phyloP scores from a whole-genome alignment of 1,140 invertebrate species.

The Drosophila lacertosa region DNA sequence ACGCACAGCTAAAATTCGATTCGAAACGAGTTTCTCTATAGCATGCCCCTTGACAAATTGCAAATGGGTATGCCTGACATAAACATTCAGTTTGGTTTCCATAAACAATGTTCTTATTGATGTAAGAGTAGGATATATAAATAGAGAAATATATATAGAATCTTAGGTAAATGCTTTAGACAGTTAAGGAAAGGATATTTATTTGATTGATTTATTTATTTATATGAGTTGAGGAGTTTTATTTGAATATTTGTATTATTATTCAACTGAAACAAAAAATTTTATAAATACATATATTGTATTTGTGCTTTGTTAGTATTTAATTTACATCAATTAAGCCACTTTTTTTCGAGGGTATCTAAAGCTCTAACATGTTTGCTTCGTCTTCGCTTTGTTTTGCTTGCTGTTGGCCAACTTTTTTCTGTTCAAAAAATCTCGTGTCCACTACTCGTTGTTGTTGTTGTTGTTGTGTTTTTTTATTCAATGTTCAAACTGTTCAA shows the following conservation, averaged over 20 bases:
- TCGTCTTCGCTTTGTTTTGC: constrained; percentile 1
- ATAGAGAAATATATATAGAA: no score
- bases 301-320: not conserved
- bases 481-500: constrained; percentile 41
- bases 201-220: no score
- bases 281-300: not conserved
- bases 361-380: not conserved
- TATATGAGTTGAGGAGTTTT: no score
- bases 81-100: constrained; percentile 21
- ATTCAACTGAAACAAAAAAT: no score
- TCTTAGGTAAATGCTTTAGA: no score
- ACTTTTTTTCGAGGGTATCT: not conserved
- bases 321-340: not conserved
- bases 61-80: constrained; percentile 36
- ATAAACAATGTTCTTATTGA: no score
- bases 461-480: constrained; percentile 27
- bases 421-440: constrained; percentile 22
- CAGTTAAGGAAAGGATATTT: no score
- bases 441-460: constrained; percentile 30
- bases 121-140: no score
- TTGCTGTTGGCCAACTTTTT: constrained; percentile 39
- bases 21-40: constrained; percentile 62
- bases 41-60: constrained; percentile 32
- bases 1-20: constrained; percentile 48
- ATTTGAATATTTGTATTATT: not conserved